Base-by-base conservation (phyloP, 2,797 vertebrate genomes). In the Anguilla pacifica region DNA sequence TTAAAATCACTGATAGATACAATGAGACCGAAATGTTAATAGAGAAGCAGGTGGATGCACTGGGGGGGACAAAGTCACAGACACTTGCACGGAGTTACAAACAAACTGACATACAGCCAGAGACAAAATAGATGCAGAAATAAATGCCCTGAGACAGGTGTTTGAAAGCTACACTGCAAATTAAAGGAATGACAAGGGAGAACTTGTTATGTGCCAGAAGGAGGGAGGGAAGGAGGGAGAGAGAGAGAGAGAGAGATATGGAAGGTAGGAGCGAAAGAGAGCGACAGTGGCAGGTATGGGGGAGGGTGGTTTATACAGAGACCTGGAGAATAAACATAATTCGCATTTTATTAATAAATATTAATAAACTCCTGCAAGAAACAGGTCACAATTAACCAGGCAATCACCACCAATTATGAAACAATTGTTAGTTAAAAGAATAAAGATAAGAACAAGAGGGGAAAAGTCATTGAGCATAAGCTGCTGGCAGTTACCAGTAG, bases 121-220 rank as follows among this genome's bases (percentile, higher is more conserved):
- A 35, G 59, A 35, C 51, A 53, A 7, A 86, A 86, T n/a, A 28
- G 53, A 59, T 87, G 53, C 53, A 55, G 83, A n/a, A 64, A 61
- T 22, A 61, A 57, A 51, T 59, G 25, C 53, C 6, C 35, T 46
- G 77, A 87, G 15, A 31, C 72, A 79, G 51, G n/a, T 15, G 25
- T 64, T 67, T 81, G 39, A 87, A 87, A 39, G 77, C 79, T 64
- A 49, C 55, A 31, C 61, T 57, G 46, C 64, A 43, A 51, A 83
- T 83, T 86, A 77, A 53, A 53, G 49, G 67, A n/a, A 72, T 59
- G 70, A 83, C 81, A 46, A 67, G 81, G 22, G 19, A 83, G 90
- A 91, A 91, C 88, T 89, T 85, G n/a, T 74, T 72, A 49, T 90
- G 92, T 90, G 91, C 88, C 35, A 39, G 51, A 67, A 35, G 31